Evolutionary conservation across 2,888 invertebrate genomes (phyloP), one percentile per base, ranked within the genome.

Genomic region (Oligia latruncula): DNA sequence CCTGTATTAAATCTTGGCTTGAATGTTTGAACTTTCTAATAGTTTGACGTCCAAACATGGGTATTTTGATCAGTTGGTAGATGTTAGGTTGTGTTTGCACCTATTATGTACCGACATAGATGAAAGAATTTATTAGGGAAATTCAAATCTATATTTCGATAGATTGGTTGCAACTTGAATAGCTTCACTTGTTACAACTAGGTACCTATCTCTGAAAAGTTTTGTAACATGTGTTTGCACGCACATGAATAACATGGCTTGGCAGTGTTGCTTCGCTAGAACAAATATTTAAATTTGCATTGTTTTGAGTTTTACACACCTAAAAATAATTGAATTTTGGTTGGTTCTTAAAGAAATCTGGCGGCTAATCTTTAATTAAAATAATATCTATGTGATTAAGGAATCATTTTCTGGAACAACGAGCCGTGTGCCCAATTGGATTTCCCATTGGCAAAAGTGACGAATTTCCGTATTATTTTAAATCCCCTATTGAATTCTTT

Each of bases 1-100:
- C 76, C 77, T 83, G 82, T 84, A 88, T 84, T 88, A 79, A 88
- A 88, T 88, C 87, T 84, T 80, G 15, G 64, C 74, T 80, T 82
- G 77, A 70, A 83, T 80, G 78, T 81, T 77, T 83, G 83, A 84
- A 84, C 87, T 88, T 86, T 88, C 86, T 77, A 84, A 74, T 81
- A 85, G 85, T 83, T 85, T 78, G 64, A 67, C n/a, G 43, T 66
- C 84, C 78, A 71, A 80, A 81, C 81, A 87, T 81, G 87, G 88
- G 67, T 66, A 80, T 87, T 88, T 80, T 13, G 67, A 74, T 64
- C 46, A 9, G 15, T 64, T 46, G 11, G 29, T 65, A 15, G 52
- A 71, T 29, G 58, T 2, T 15, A 11, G 13, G 23, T 35, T n/a
- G 17, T 23, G 40, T 52, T 13, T 77, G 17, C 23, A 73, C 35